Evolutionary conservation across 2,113 vertebrate genomes (phyloP), one percentile per base, ranked within the genome.

Genomic region (Hymenochirus boettgeri): DNA sequence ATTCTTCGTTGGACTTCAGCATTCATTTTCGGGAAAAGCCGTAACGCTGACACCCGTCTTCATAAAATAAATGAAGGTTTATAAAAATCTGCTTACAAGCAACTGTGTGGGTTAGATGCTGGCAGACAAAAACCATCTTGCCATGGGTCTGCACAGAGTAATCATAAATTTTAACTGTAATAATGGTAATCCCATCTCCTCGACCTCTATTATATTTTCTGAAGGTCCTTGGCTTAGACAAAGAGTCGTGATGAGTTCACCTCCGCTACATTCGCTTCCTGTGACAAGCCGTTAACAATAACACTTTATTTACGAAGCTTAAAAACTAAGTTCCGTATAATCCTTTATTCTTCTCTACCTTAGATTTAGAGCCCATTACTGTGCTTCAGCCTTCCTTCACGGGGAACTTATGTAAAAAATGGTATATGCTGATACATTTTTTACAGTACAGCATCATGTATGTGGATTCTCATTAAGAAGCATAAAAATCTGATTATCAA

Each of bases 111-210:
- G 64, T 31, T 55, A 11, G 9, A 7, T 29, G 19, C 26, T 33
- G 27, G 26, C 7, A 24, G 29, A 50, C 46, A 66, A 51, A 66
- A 59, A 12, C 39, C 3, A 8, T 24, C 37, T 47, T 39, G 39
- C 50, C 31, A 55, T 51, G 31, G 25, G 24, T 35, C 3, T 18
- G 21, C 46, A 51, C 29, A 52, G 31, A 27, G 7, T 56, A 52
- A 66, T 66, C 55, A 66, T 51, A 58, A 66, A 66, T 42, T 57
- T 65, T 37, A 25, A 39, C 55, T 58, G 45, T 57, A 35, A 57
- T 45, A 37, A 31, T 37, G 45, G 26, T 52, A 58, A 66, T 66
- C 55, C 33, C 57, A 27, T 11, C 46, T 51, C 53, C 51, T 19
- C 25, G 54, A 66, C 54, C 63, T 66, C 63, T 35, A 27, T 57